These are phyloP conservation scores for honey bee (Apis mellifera) DNA, from an alignment of 1,140 invertebrate genomes.

Conservation along the genomic window DNA sequence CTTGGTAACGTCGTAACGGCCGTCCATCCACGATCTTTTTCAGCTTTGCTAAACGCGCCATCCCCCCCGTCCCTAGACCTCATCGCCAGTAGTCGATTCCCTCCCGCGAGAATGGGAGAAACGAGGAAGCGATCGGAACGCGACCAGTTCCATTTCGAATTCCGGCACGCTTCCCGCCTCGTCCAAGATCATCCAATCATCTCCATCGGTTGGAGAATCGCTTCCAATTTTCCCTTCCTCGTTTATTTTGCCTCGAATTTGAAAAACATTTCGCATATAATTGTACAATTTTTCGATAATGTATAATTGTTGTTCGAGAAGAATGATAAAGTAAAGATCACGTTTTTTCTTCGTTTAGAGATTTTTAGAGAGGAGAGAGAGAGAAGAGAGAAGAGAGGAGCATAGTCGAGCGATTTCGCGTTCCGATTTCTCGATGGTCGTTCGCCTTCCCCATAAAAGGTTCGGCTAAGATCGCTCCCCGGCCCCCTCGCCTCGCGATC, in stretches of 20 bases:
- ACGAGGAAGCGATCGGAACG: constrained; percentile 40
- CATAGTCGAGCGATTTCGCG: constrained; percentile 47
- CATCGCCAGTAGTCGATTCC: not conserved
- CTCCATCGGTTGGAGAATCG: not conserved
- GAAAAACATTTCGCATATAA: no score
- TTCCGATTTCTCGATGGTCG: constrained; percentile 54
- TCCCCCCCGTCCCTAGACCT: constrained; percentile 10
- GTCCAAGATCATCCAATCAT: not conserved
- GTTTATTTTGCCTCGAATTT: no score
- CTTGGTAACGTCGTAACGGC: constrained; percentile 59
- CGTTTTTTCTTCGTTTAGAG: constrained; percentile 1
- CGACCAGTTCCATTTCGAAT: not conserved
- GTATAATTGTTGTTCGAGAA: no score
- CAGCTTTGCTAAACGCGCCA: constrained; percentile 10
- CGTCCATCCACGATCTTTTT: constrained; percentile 55
- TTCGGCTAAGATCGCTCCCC: constrained; percentile 70
- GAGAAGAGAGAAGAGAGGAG: constrained; percentile 16
- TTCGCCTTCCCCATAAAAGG: constrained; percentile 73
- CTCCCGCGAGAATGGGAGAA: not conserved
- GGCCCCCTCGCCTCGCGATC: constrained; percentile 58
- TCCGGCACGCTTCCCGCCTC: not conserved
- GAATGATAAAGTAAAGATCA: no score
- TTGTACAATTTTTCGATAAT: no score
- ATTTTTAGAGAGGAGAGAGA: not conserved
- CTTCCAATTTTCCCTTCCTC: no score